A percentile compares a stretch with the other conserved stretches of the same genome.
phyloP scores from a whole-genome alignment of 2,797 vertebrate genomes.

The Austrolebias charrua region DNA sequence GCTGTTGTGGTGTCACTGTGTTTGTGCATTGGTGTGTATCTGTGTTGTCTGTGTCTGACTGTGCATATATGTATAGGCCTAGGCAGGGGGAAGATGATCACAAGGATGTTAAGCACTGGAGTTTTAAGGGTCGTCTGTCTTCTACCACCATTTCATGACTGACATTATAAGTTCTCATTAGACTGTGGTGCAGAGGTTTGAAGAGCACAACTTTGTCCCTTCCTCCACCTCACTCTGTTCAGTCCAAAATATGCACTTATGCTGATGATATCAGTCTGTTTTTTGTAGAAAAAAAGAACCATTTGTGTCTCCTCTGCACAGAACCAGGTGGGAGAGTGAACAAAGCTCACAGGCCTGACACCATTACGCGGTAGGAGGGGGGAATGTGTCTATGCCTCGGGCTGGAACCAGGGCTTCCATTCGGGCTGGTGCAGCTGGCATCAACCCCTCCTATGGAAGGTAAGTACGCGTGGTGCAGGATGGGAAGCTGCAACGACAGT shows the following conservation, averaged over 20 bases:
- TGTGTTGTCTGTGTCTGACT: slow-evolving; percentile 40
- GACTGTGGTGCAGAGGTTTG: slow-evolving; percentile 53
- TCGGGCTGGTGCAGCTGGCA: slow-evolving; percentile 96
- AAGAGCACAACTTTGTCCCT: slow-evolving; percentile 55
- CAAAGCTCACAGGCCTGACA: slow-evolving; percentile 94
- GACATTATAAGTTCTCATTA: slow-evolving; percentile 65
- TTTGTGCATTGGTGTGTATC: slow-evolving; percentile 47
- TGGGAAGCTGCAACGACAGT: slow-evolving; percentile 97
- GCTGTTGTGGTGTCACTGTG: slow-evolving; percentile 55
- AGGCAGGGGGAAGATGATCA: slow-evolving; percentile 54
- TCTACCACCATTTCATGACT: slow-evolving; percentile 61
- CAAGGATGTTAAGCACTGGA: slow-evolving; percentile 60
- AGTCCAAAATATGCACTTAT: slow-evolving; percentile 79
- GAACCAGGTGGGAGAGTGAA: slow-evolving; percentile 59
- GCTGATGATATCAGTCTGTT: slow-evolving; percentile 83
- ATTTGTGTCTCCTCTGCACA: slow-evolving; percentile 65
- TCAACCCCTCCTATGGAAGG: slow-evolving; percentile 99
- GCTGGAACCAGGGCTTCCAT: slow-evolving; percentile 93
- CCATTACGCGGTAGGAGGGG: slow-evolving; percentile 98
- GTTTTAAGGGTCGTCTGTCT: slow-evolving; percentile 62
- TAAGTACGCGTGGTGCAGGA: slow-evolving; percentile 97
- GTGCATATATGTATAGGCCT: slow-evolving; percentile 59
- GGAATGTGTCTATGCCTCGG: slow-evolving; percentile 99
- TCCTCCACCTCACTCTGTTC: slow-evolving; percentile 54
- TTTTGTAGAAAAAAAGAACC: slow-evolving; percentile 71